Percentiles rank a stretch among this genome's conserved stretches.
Evolutionary conservation across 2,888 invertebrate genomes (phyloP).

Genomic region (Stenchaetothrips biformis): DNA sequence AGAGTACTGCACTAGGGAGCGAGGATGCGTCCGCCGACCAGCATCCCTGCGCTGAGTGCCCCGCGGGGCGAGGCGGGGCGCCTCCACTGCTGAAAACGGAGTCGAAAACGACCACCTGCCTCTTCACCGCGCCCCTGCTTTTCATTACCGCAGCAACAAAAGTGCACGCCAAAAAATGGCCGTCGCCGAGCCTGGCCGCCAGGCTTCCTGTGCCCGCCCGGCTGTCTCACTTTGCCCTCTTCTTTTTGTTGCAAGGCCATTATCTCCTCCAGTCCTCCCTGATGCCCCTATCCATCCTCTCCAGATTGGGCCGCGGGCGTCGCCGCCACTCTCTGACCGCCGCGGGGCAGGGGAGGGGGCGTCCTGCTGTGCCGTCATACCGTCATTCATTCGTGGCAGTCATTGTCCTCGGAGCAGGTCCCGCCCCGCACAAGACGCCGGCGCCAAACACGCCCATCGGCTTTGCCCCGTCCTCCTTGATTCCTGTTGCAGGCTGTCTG

Average conservation of each 20-base stretch:
- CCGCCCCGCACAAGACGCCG: background rate
- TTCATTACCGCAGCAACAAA: background rate
- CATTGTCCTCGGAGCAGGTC: background rate
- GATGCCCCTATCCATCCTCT: background rate
- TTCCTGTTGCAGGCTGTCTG: background rate
- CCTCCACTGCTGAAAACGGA: too few relatives aligned
- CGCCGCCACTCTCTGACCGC: background rate
- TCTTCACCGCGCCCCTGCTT: too few relatives aligned
- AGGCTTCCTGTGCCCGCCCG: background rate
- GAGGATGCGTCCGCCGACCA: too few relatives aligned
- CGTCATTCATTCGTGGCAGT: background rate
- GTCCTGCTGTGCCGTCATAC: background rate
- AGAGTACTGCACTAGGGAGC: too few relatives aligned
- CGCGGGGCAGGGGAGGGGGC: background rate
- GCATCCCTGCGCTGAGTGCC: too few relatives aligned
- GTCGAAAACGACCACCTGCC: too few relatives aligned
- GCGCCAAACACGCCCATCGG: background rate
- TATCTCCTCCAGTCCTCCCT: background rate
- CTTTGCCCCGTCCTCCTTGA: too few relatives aligned
- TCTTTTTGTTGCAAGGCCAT: background rate
- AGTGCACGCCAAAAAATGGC: background rate
- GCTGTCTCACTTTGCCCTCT: background rate
- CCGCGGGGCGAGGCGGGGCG: too few relatives aligned
- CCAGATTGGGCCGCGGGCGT: too few relatives aligned
- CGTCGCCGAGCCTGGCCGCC: too few relatives aligned